Base-by-base conservation (phyloP, 2,113 vertebrate genomes). In the Pheucticus melanocephalus region DNA sequence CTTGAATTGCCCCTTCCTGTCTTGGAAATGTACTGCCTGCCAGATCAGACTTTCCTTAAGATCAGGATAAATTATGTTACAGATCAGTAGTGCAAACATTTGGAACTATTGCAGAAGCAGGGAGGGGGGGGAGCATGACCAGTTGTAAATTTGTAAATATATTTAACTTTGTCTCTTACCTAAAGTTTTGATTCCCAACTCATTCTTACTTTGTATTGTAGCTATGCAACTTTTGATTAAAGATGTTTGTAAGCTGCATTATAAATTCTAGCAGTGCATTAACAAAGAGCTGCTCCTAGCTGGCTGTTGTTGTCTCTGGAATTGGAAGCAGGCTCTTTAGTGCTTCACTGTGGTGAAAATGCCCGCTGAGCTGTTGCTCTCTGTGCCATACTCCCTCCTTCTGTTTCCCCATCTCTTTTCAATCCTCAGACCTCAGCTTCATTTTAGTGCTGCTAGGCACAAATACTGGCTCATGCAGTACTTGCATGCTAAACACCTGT, bases 401-500 rank as follows among this genome's bases (percentile, higher is more conserved):
- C 61, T 71, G 50, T 50, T 44, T 47, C 17, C 31, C 22, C 27
- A 15, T 50, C 79, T 86, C 30, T 47, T 78, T 30, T 57, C 71
- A 72, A 82, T 37, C 66, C 42, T 86, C 21, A 45, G 4, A 7
- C 37, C 13, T 50, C 31, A 79, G 28, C 42, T 45, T 30, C 10
- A 17, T 72, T 75, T 71, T 69, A 37, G 65, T 28, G 39, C 27
- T 53, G 28, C 77, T 35, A 18, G 21, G 64, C 44, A 24, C 33
- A 40, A 78, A 14, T 56, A 20, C 5, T 47, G 73, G 12, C 50
- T 73, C 31, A 45, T 56, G 37, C 31, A 20, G 2, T n/a, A 65
- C 72, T 5, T 50, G 53, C 31, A 11, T 59, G n/a, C 78, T 94
- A 89, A 95, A 70, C 73, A 27, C 44, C 39, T 97, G 85, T 95